Evolutionary conservation across 2,113 vertebrate species (phyloP), one percentile per base, ranked within the genome.

Genomic region (Cairina moschata): DNA sequence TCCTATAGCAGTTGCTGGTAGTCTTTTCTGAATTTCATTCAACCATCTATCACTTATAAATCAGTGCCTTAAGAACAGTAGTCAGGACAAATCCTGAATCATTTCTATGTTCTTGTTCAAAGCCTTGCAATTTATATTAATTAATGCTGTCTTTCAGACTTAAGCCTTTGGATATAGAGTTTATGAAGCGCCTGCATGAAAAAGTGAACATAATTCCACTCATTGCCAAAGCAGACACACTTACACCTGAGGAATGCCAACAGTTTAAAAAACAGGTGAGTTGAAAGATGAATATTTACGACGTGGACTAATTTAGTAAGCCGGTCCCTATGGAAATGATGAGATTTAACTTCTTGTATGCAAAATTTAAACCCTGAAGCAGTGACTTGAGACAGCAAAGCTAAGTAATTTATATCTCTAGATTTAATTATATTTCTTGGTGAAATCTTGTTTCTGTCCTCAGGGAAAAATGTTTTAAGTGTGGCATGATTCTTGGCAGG

Each of bases 131-230:
- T 83, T 50, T 83, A 25, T 75, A 16, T 78, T 69, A 96, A 82
- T 78, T 71, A 28, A 58, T 91, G 66, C 18, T 97, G n/a, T 97
- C 50, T 97, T 97, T 86, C 98, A 99, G 99, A 94, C 98, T 99
- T 96, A 99, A 99, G 96, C 99, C 99, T 22, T 98, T 99, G 98
- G 99, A 99, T 97, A 99, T 99, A 73, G 99, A 99, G 96, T 99
- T 99, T 97, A 99, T 99, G 99, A 99, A 99, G 88, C 98, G 99
- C 97, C 98, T 99, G 97, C 99, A 99, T 88, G 99, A 99, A 98
- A 99, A 99, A 98, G 99, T 99, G 97, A 99, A 99, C 94, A 99
- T 99, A 96, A 99, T 99, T 97, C 99, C 99, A n/a, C 98, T 99
- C 97, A 99, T 99, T 97, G 99, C 99, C 98, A 99, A 99, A 99